Evolutionary conservation across 2,797 vertebrate species (phyloP).

Genomic region (Erpetoichthys calabaricus): DNA sequence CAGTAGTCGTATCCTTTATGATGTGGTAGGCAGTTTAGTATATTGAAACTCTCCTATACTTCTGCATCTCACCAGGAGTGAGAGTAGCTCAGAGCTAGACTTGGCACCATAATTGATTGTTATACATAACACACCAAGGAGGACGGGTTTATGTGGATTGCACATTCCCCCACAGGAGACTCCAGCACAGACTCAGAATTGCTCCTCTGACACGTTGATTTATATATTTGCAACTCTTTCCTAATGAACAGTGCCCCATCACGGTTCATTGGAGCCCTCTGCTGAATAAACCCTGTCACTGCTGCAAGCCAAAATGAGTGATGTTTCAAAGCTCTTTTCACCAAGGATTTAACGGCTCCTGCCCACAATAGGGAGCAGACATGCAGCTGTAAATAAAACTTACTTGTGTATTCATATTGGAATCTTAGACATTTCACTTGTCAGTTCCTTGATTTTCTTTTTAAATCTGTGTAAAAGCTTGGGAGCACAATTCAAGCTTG

Average conservation of each 20-base stretch:
- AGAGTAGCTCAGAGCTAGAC: conserved; percentile 12
- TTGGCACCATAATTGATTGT: conserved; percentile 39
- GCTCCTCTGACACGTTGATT: conserved; percentile 44
- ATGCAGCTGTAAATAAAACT: conserved; percentile 20
- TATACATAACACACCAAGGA: conserved; percentile 15
- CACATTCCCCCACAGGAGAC: conserved; percentile 20
- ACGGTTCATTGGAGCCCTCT: conserved; percentile 38
- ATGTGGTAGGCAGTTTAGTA: too few relatives aligned
- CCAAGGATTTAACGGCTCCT: conserved; percentile 12
- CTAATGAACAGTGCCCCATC: conserved; percentile 27
- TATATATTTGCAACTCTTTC: conserved; percentile 40
- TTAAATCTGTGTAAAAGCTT: neutral
- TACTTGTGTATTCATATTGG: neutral
- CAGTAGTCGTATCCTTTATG: too few relatives aligned
- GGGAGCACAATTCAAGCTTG: neutral
- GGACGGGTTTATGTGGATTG: conserved; percentile 22
- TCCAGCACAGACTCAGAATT: conserved; percentile 7
- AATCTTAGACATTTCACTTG: neutral
- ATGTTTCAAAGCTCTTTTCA: conserved; percentile 13
- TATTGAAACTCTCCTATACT: too few relatives aligned
- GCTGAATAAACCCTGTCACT: conserved; percentile 25
- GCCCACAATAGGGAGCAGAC: conserved; percentile 6
- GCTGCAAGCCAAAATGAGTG: conserved; percentile 13
- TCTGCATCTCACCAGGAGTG: conserved; percentile 19
- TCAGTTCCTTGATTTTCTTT: neutral